These are phyloP conservation scores for Thomomys bottae DNA, from an alignment of 2,113 vertebrate genomes.

Conservation along the genomic window DNA sequence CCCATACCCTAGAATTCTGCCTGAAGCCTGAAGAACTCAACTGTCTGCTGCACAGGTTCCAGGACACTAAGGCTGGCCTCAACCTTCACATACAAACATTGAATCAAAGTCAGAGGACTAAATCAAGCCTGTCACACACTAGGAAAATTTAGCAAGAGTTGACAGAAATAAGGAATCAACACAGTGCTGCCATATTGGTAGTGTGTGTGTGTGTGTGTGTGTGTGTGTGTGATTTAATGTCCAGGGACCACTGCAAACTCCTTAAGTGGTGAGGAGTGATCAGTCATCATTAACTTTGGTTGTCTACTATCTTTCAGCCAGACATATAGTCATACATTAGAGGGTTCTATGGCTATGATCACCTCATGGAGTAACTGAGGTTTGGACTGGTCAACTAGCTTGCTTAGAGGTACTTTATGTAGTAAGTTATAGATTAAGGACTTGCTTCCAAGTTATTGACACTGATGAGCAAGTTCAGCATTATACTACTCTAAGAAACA, in stretches of 20 bases:
- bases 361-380: not conserved
- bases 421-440: not conserved
- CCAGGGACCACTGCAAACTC: too few species aligned
- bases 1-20: not conserved
- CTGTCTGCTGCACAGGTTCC: not conserved
- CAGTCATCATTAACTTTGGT: not conserved
- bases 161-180: not conserved
- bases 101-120: not conserved
- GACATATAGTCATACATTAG: not conserved
- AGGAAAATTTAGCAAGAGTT: not conserved
- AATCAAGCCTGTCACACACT: not conserved
- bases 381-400: not conserved
- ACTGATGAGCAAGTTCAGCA: not conserved
- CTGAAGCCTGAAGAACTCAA: not conserved
- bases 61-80: slow-evolving; percentile 2
- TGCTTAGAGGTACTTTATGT: not conserved
- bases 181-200: not conserved
- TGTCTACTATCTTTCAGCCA: not conserved
- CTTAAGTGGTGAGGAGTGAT: not conserved
- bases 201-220: too few species aligned
- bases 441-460: not conserved
- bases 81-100: slow-evolving; percentile 23
- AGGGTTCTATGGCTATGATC: not conserved
- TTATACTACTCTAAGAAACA: not conserved
- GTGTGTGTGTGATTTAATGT: too few species aligned